phyloP scores from a whole-genome alignment of 2,113 vertebrate genomes.

The Entomyzon cyanotis region DNA sequence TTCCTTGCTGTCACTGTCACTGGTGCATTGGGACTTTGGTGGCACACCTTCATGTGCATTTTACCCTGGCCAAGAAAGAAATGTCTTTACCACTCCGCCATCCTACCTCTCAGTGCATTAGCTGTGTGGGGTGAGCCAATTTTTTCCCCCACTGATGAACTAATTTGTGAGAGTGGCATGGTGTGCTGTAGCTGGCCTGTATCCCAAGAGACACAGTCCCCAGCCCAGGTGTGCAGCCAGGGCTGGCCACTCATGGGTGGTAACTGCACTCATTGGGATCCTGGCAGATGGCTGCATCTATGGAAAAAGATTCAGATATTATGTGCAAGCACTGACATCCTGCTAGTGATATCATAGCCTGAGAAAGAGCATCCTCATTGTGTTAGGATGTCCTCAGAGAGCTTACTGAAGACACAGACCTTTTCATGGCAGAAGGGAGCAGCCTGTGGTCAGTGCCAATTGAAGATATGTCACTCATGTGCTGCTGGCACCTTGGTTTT shows the following conservation, averaged over 20 bases:
- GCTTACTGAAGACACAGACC: neutral
- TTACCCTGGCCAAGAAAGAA: neutral
- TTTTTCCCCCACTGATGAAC: neutral
- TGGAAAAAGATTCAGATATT: neutral
- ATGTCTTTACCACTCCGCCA: neutral
- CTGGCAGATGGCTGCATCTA: neutral
- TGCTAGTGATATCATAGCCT: neutral
- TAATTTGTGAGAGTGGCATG: accelerated
- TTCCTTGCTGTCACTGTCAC: neutral
- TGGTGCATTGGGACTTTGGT: neutral
- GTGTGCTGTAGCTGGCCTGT: neutral
- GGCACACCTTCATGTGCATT: accelerated
- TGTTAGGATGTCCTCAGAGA: neutral
- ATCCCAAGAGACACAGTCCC: neutral
- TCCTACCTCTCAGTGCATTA: neutral
- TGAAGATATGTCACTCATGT: neutral
- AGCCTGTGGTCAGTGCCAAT: neutral
- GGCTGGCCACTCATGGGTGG: accelerated
- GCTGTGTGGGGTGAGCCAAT: neutral
- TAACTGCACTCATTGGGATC: neutral
- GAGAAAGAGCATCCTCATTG: neutral
- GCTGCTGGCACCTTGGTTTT: neutral
- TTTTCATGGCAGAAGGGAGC: neutral
- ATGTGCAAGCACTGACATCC: neutral
- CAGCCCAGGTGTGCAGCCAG: accelerated